Conservation (phyloP, 2,888 invertebrate species). For the Julus scanicus region DNA sequence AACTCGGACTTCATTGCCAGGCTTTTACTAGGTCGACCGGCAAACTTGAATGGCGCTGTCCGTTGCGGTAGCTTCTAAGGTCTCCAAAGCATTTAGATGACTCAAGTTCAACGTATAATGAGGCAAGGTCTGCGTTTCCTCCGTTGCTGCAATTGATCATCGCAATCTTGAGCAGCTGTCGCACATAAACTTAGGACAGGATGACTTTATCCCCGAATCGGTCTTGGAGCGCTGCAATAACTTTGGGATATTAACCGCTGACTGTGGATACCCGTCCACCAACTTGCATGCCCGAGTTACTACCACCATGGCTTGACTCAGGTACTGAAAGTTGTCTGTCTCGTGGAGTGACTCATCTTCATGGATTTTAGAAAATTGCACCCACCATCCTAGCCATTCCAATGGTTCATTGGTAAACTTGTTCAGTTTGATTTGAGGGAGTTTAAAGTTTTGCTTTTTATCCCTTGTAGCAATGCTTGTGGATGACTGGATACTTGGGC, state of each 20-base stretch:
- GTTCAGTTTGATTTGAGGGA: background rate
- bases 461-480: background rate
- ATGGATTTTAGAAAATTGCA: conserved; percentile 54
- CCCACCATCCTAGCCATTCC: conserved; percentile 50
- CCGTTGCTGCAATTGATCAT: background rate
- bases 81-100: background rate
- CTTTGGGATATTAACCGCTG: conserved; percentile 54
- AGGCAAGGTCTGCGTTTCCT: background rate
- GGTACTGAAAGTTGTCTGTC: conserved; percentile 54
- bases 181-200: background rate
- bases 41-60: background rate
- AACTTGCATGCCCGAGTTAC: conserved; percentile 48
- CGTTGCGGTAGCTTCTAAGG: background rate
- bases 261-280: conserved; percentile 51
- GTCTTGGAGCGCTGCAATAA: background rate
- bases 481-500: background rate
- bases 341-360: conserved; percentile 41
- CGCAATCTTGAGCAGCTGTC: background rate
- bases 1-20: background rate
- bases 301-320: conserved; percentile 48
- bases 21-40: background rate
- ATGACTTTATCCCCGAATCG: background rate
- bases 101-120: background rate
- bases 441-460: background rate
- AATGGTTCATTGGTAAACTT: background rate